Base-by-base conservation (phyloP, 2,797 vertebrate species). In the Argyrosomus regius region DNA sequence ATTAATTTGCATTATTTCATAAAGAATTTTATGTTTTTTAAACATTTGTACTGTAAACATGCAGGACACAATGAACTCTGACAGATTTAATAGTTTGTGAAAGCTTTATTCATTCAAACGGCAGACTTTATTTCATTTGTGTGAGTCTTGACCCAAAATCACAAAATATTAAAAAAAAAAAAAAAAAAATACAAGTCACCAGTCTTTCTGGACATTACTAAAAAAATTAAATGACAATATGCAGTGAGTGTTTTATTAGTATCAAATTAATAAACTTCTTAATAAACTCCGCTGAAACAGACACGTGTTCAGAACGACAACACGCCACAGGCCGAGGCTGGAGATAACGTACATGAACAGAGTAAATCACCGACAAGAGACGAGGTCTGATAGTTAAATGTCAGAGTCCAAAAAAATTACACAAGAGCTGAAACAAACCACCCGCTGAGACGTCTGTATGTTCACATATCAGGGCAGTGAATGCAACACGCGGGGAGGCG, bases 251-350 rank as follows among this genome's bases (percentile, higher is more conserved):
- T 78, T 86, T 85, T 81, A 86, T 93, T 91, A 63, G 83, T 89
- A 91, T 86, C 81, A 91, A 94, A 92, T 91, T 57, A 89, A 83
- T 76, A 60, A 77, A 77, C 46, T 22, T 22, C 22, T 22, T 22
- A 22, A 22, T 22, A 22, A 22, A 22, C 22, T 22, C 22, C 22
- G 22, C n/a, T n/a, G n/a, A 60, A 77, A 77, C 46, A 53, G 41
- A 78, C 46, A 64, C 11, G 48, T 54, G 50, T 76, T 80, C 28
- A 71, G 41, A 72, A 17, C 22, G 43, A 65, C 11, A 13, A 82
- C 50, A 56, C 39, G 43, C 71, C 65, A 66, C 60, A 74, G 24
- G 28, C 50, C 48, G 35, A 52, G 17, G 46, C 76, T 50, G 68
- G 46, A 77, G 49, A 54, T 71, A 17, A 70, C 78, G 64, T 35